A percentile compares a stretch with the other conserved stretches of the same genome.
Evolutionary conservation across 2,797 vertebrate species (phyloP).

Genomic region (Siniperca scherzeri): DNA sequence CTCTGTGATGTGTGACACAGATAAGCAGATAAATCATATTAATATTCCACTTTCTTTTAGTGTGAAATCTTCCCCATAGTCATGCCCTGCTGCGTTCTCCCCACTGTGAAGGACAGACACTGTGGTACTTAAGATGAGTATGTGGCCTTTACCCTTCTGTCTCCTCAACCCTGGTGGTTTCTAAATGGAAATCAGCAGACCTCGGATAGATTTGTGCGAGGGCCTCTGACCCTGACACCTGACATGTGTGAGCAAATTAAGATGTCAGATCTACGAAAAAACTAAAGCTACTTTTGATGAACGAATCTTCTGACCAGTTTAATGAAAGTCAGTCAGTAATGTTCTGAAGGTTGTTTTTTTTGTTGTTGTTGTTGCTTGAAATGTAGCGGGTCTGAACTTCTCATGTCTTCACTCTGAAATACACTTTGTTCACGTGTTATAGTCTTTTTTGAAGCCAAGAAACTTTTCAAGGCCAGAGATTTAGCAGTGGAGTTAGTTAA

Average conservation of each 20-base stretch:
- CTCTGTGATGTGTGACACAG: slow-evolving; percentile 24
- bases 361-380: not conserved
- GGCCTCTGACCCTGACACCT: slow-evolving; percentile 48
- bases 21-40: slow-evolving; percentile 42
- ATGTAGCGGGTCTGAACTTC: not conserved
- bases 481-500: slow-evolving; percentile 78
- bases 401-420: slow-evolving; percentile 8
- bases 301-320: not conserved
- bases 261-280: slow-evolving; percentile 26
- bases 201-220: slow-evolving; percentile 32
- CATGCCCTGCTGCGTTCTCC: slow-evolving; percentile 39
- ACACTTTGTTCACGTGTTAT: not conserved
- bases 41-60: slow-evolving; percentile 28
- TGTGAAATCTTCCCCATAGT: slow-evolving; percentile 39
- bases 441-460: slow-evolving; percentile 18
- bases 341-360: not conserved
- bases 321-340: slow-evolving; percentile 22
- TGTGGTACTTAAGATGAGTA: slow-evolving; percentile 43
- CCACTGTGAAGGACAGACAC: slow-evolving; percentile 63
- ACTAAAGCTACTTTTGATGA: slow-evolving; percentile 20
- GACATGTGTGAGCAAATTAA: slow-evolving; percentile 47
- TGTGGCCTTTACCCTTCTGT: slow-evolving; percentile 52
- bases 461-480: slow-evolving; percentile 60
- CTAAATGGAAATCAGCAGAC: slow-evolving; percentile 64
- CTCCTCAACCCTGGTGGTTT: slow-evolving; percentile 39